phyloP scores from a whole-genome alignment of 2,888 invertebrate species.

The Belgica antarctica region DNA sequence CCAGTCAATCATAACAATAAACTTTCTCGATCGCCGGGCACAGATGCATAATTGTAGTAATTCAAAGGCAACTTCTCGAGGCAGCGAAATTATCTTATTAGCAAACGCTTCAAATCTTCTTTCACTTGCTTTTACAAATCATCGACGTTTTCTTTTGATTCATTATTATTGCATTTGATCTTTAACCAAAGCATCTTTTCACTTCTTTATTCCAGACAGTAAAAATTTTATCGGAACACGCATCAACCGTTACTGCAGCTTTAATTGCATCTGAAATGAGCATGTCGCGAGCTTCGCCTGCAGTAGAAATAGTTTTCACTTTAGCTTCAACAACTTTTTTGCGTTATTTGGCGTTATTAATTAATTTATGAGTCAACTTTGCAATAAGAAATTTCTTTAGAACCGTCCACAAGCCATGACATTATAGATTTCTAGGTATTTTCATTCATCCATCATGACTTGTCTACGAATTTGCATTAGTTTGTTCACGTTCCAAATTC shows the following conservation, averaged over 20 bases:
- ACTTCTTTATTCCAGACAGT: neutral
- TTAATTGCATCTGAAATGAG: constrained; percentile 5
- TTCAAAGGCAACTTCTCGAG: constrained; percentile 18
- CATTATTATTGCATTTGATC: constrained; percentile 43
- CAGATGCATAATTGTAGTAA: constrained; percentile 18
- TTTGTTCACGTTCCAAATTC: too few relatives aligned
- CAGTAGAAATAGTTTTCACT: neutral
- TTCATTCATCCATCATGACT: too few relatives aligned
- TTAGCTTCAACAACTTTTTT: neutral
- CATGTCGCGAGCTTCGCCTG: neutral
- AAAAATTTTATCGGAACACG: neutral
- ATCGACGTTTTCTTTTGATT: constrained; percentile 17
- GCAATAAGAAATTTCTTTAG: too few relatives aligned
- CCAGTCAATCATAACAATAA: constrained; percentile 14
- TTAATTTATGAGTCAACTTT: constrained; percentile 9
- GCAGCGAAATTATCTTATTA: constrained; percentile 10
- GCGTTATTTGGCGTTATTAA: constrained; percentile 8
- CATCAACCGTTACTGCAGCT: neutral
- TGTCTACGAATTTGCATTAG: too few relatives aligned
- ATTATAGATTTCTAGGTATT: too few relatives aligned
- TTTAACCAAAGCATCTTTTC: constrained; percentile 8
- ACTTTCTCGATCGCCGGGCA: neutral
- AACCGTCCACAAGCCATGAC: too few relatives aligned
- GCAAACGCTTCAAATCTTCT: neutral
- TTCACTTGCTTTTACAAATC: neutral